Evolutionary conservation across 2,888 invertebrate genomes (phyloP), one percentile per base, ranked within the genome.

Genomic region (Patella caerulea): DNA sequence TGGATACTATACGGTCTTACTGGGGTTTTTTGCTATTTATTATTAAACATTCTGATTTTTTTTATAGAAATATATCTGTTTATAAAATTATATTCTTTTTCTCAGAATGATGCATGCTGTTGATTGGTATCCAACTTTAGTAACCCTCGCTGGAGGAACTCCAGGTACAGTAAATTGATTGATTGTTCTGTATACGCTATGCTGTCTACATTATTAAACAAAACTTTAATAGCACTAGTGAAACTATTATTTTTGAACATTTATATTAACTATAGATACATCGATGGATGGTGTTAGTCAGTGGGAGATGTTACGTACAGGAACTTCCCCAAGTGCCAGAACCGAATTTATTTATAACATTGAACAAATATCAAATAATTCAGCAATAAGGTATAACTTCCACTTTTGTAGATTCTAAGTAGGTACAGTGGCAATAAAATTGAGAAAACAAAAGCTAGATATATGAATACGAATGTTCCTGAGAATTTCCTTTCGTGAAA

Each of bases 111-210:
- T 92, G 54, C 92, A 92, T 82, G 91, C 92, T 9, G 92, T 92
- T 24, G 92, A 92, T 83, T 92, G 92, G 92, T 90, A 90, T 77
- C 91, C 92, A 5, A 92, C 92, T 1, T 79, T 92, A 24, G 78
- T 92, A 11, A 83, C 86, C 12, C 86, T 90, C 9, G 92, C 92
- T 24, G 92, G 92, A 11, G 86, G 87, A 19, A 74, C 19, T 1
- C 45, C 45, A 45, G 45, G 45, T 45, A 45, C 5, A 45, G 45
- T 9, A 45, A 45, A 45, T n/a, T 73, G 78, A 74, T 79, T 82
- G 80, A 78, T 52, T 29, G 15, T 65, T 65, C 7, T 65, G 65
- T 19, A 65, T 45, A 45, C 4, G 29, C 2, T 29, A 15, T 70
- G 24, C 7, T 24, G n/a, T 45, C 12, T 70, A 9, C 9, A 45